Evolutionary conservation across 2,113 vertebrate species (phyloP).

Genomic region (Mirounga angustirostris): DNA sequence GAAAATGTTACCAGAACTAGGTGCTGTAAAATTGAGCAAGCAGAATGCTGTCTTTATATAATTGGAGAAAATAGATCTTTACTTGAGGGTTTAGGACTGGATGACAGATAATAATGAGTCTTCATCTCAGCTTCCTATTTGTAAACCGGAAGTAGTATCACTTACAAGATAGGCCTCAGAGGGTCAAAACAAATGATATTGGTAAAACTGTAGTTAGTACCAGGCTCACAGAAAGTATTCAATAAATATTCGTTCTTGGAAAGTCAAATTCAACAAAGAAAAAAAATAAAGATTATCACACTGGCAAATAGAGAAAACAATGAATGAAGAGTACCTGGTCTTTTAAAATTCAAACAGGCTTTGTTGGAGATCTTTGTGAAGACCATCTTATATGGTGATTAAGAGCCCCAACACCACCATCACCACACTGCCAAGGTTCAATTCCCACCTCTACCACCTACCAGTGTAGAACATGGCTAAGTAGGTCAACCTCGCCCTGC

Average conservation of each 20-base stretch:
- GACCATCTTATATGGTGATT: background rate
- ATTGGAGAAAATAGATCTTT: constrained; percentile 11
- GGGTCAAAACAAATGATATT: background rate
- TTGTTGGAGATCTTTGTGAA: background rate
- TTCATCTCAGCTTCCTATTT: constrained; percentile 38
- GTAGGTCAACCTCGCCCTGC: background rate
- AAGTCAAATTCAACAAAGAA: background rate
- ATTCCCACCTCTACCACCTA: background rate
- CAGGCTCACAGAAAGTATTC: background rate
- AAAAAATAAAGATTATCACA: background rate
- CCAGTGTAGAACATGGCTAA: background rate
- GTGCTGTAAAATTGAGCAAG: background rate
- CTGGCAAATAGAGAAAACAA: background rate
- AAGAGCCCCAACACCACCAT: background rate
- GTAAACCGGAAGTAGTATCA: background rate
- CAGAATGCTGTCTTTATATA: background rate
- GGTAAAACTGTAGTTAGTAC: constrained; percentile 11
- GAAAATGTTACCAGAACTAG: background rate
- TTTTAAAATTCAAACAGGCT: background rate
- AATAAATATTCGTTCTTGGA: constrained; percentile 26
- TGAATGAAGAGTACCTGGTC: background rate
- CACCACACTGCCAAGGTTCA: background rate
- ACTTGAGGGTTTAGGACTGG: background rate
- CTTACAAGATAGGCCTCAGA: background rate
- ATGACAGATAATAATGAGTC: no score